phyloP scores from a whole-genome alignment of 2,888 invertebrate species.

The Julus scandinavius region DNA sequence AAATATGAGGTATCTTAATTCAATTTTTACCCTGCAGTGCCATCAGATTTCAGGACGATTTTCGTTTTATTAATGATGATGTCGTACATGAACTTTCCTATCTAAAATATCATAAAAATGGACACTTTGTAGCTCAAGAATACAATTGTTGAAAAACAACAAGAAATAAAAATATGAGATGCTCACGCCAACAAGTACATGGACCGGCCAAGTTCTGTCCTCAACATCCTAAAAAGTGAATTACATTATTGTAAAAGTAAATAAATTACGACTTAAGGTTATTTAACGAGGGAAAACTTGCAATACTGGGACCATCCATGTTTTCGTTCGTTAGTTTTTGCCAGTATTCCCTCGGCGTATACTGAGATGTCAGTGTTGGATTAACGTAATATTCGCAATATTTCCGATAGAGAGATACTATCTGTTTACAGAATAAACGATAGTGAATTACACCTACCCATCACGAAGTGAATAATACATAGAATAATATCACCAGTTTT shows the following conservation, averaged over 20 bases:
- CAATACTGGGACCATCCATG: conserved; percentile 53
- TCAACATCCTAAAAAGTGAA: conserved; percentile 39
- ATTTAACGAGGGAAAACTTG: not conserved
- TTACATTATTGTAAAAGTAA: not conserved
- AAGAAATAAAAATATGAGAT: not conserved
- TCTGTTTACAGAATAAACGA: not conserved
- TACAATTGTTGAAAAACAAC: not conserved
- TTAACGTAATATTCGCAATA: conserved; percentile 50
- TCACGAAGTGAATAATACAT: not conserved
- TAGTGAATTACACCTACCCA: not conserved
- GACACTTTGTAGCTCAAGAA: not conserved
- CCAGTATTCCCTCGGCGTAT: conserved; percentile 55
- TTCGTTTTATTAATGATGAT: conserved; percentile 87
- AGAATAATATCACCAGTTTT: too few species aligned
- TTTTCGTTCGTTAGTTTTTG: conserved; percentile 27
- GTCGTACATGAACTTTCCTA: conserved; percentile 88
- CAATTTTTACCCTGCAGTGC: not conserved
- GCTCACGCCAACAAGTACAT: conserved; percentile 48
- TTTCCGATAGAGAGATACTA: conserved; percentile 30
- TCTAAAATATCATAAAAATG: conserved; percentile 60
- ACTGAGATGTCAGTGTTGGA: conserved; percentile 39
- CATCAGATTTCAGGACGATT: conserved; percentile 69
- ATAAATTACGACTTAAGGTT: not conserved
- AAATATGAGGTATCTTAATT: too few species aligned
- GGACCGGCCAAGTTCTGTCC: conserved; percentile 34